Base-by-base conservation (phyloP, 2,888 invertebrate species). In the Tethea ocularis region DNA sequence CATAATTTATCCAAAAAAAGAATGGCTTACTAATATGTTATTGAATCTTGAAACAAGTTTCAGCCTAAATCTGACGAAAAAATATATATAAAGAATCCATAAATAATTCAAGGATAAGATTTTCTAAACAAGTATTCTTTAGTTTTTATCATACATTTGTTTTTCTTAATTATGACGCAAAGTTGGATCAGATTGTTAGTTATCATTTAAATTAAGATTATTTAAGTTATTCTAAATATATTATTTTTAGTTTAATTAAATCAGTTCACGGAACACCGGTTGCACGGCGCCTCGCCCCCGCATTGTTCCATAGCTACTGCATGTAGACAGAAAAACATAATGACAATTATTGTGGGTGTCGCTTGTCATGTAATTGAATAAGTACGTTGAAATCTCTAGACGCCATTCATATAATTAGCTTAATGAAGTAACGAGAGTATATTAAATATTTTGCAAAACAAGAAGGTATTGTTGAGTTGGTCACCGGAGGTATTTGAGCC, bases 221-320 rank as follows among this genome's bases (percentile, higher is more conserved):
- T n/a, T n/a, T n/a, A n/a, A n/a, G n/a, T n/a, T n/a, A n/a, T n/a
- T n/a, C n/a, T n/a, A n/a, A n/a, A n/a, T n/a, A n/a, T n/a, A n/a
- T n/a, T n/a, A n/a, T n/a, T n/a, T n/a, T 29, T 29, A 41, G 15
- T 5, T 17, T 76, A 82, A 80, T 77, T 73, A 75, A 78, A 72
- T 76, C 76, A 74, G 72, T 77, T 72, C 46, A 46, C 33, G 29
- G 10, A 8, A 1, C 26, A 26, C 26, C 46, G 20, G 10, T 41
- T 41, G 17, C 8, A 41, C 65, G 74, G 77, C 78, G 78, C 77
- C 72, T 69, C 78, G 75, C 75, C 79, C 68, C 77, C 78, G 57
- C 70, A 62, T 56, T 67, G 69, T 73, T 69, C 67, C 66, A 10
- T 46, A 46, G 46, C 46, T 46, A 20, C 46, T 46, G 20, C 46